These are phyloP conservation scores for Mobula hypostoma DNA, from an alignment of 2,113 vertebrate species.

Conservation along the genomic window DNA sequence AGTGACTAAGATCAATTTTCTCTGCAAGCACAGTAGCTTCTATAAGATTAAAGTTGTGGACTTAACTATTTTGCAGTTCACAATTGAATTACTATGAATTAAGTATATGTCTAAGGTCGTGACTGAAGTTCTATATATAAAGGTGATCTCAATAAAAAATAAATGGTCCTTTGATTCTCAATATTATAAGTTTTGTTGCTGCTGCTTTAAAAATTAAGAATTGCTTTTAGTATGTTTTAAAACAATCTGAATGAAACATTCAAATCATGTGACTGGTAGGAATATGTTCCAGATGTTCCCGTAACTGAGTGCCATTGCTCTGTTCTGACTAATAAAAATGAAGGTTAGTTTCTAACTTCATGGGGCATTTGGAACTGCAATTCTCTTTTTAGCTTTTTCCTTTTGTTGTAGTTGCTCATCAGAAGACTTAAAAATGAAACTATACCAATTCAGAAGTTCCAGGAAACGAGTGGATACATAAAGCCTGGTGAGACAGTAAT, in stretches of 20 bases:
- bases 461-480: neutral
- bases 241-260: neutral
- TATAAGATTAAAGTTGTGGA: neutral
- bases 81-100: neutral
- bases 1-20: slow-evolving; percentile 40
- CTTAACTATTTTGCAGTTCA: neutral
- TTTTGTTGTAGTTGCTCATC: slow-evolving; percentile 18
- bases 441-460: slow-evolving; percentile 16
- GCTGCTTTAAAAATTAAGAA: neutral
- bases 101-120: neutral
- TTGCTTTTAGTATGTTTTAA: neutral
- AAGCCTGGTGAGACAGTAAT: neutral
- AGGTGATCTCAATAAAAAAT: neutral
- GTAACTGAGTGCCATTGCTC: neutral
- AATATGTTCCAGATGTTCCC: neutral
- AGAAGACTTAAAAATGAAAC: slow-evolving; percentile 30
- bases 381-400: slow-evolving; percentile 17
- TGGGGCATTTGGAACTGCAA: neutral
- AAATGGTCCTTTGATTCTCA: neutral
- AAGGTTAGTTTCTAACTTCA: neutral
- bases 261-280: neutral
- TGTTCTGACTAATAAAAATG: neutral
- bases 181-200: neutral
- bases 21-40: neutral
- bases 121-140: neutral